Conservation (phyloP, 2,888 invertebrate species). For the Acanthoscelides obtectus region DNA sequence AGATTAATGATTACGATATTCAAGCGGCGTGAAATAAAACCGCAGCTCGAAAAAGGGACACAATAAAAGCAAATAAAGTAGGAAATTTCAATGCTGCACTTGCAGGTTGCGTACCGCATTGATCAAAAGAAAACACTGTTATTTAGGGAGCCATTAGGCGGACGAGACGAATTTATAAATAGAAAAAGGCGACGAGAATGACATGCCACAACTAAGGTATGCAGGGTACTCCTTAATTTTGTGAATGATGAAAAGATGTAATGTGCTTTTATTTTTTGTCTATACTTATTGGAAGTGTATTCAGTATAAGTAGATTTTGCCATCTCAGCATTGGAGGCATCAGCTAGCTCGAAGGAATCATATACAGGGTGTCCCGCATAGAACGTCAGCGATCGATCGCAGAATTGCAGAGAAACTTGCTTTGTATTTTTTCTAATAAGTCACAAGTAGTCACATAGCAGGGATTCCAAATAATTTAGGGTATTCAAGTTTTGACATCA, state of each 20-base stretch:
- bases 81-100: not conserved
- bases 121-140: not conserved
- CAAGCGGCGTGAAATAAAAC: not conserved
- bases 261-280: too few relatives aligned
- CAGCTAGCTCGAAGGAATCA: too few relatives aligned
- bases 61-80: not conserved
- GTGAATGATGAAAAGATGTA: not conserved
- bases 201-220: not conserved
- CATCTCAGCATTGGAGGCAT: too few relatives aligned
- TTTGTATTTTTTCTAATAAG: too few relatives aligned
- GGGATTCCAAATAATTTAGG: too few relatives aligned
- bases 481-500: too few relatives aligned
- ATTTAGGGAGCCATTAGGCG: not conserved
- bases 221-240: not conserved
- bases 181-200: not conserved
- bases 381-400: too few relatives aligned
- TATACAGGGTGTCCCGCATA: too few relatives aligned
- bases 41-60: not conserved
- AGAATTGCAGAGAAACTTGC: too few relatives aligned
- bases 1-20: not conserved
- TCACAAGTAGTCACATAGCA: too few relatives aligned
- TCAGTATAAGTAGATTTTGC: too few relatives aligned
- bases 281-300: too few relatives aligned
- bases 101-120: not conserved
- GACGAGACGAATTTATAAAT: not conserved